Conservation (phyloP, 2,113 vertebrate genomes). For the Anguilla japonica region DNA sequence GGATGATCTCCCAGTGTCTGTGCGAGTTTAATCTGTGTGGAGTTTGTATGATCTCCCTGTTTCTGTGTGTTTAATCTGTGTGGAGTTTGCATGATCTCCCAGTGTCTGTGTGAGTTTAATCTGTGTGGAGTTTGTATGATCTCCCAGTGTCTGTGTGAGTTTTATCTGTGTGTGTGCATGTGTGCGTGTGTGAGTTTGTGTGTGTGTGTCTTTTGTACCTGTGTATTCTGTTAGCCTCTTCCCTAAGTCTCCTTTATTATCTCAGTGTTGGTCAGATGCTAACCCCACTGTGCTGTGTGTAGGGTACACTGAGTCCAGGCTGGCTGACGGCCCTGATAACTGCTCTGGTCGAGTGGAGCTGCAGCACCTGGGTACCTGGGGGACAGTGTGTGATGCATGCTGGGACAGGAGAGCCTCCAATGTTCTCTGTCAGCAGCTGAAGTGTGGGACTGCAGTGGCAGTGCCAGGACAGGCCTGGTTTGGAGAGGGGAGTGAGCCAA, state of each 20-base stretch:
- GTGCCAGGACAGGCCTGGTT: slow-evolving; percentile 35
- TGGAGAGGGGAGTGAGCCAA: slow-evolving; percentile 28
- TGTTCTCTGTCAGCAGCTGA: slow-evolving; percentile 47
- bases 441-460: slow-evolving; percentile 43
- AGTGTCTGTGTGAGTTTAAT: no score
- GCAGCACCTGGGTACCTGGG: not conserved
- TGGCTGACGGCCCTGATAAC: not conserved
- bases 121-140: no score
- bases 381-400: slow-evolving; percentile 18
- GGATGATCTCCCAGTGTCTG: no score
- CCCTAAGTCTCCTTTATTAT: not conserved
- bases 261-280: not conserved
- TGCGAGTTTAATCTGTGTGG: no score
- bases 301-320: not conserved
- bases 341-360: slow-evolving; percentile 20
- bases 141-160: no score
- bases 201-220: no score
- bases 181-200: no score
- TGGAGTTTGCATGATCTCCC: no score
- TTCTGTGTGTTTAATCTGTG: no score
- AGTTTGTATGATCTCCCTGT: no score
- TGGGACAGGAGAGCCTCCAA: slow-evolving; percentile 44
- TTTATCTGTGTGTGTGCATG: no score
- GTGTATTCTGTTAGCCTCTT: no score
- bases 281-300: not conserved